These are phyloP conservation scores for Papilio xuthus DNA, from an alignment of 1,140 invertebrate genomes.

Conservation along the genomic window DNA sequence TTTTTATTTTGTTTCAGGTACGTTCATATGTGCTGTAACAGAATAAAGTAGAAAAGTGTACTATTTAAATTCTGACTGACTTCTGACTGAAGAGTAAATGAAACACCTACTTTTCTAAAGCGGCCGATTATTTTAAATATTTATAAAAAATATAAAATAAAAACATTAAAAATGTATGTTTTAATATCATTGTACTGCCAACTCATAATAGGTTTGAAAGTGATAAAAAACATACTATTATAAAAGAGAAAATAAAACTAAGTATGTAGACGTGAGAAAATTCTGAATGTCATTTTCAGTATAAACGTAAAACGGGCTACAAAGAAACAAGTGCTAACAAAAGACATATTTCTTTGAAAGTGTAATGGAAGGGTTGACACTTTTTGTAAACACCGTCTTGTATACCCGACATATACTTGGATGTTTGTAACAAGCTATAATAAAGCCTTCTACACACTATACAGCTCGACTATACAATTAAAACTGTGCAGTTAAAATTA, in stretches of 20 bases:
- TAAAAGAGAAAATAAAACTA: neutral
- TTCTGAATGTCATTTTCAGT: constrained; percentile 1
- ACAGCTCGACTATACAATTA: too few species aligned
- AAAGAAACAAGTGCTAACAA: constrained; percentile 14
- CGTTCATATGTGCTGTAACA: neutral
- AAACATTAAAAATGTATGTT: neutral
- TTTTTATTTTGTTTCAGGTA: constrained; percentile 43
- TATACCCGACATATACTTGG: neutral
- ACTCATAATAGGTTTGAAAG: neutral
- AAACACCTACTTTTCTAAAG: too few species aligned
- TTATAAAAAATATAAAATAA: too few species aligned
- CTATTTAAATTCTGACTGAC: neutral
- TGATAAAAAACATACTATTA: neutral
- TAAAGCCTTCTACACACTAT: too few species aligned
- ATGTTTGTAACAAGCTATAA: neutral
- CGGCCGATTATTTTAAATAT: too few species aligned
- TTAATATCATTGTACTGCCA: too few species aligned
- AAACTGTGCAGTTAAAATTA: too few species aligned
- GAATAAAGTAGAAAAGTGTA: neutral
- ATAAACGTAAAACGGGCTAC: neutral
- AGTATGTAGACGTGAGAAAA: neutral
- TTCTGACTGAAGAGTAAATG: too few species aligned
- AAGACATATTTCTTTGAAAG: constrained; percentile 10
- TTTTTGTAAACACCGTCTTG: neutral
- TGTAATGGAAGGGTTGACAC: constrained; percentile 16